These are phyloP conservation scores for Acleris literana DNA, from an alignment of 2,888 invertebrate species.

Conservation along the genomic window DNA sequence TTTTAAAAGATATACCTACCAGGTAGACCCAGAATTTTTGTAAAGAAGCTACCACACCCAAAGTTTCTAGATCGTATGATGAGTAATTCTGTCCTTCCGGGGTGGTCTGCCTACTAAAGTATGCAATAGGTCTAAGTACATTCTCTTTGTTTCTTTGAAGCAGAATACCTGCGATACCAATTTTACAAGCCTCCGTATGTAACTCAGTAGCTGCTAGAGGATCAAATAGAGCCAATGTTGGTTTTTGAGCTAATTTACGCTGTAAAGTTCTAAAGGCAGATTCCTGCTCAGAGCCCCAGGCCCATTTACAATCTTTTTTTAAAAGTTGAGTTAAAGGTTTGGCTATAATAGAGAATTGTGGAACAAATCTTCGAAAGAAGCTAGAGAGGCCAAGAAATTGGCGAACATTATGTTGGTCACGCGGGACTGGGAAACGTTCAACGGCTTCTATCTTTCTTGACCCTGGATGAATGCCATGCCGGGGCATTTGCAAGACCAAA, in stretches of 20 bases:
- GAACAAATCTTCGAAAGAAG: conserved; percentile 47
- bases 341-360: conserved; percentile 20
- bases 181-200: conserved; percentile 19
- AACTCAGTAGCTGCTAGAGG: conserved; percentile 11
- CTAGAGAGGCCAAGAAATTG: conserved; percentile 45
- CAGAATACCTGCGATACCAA: conserved; percentile 15
- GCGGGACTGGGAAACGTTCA: conserved; percentile 41
- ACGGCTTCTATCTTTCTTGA: conserved; percentile 39
- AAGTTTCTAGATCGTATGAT: conserved; percentile 45
- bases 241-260: conserved; percentile 4
- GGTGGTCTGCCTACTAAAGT: conserved; percentile 6
- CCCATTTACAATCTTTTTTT: conserved; percentile 17
- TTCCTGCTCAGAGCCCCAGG: conserved; percentile 29
- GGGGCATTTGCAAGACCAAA: conserved; percentile 37
- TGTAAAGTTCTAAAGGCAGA: conserved; percentile 22
- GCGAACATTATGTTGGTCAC: conserved; percentile 41
- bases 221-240: conserved; percentile 6
- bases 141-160: conserved; percentile 1
- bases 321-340: conserved; percentile 24
- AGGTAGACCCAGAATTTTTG: conserved; percentile 33
- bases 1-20: too few relatives aligned
- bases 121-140: background rate
- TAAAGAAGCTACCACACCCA: conserved; percentile 43
- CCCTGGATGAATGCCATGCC: conserved; percentile 30
- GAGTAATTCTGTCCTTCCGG: background rate